Base-by-base conservation (phyloP, 92 coral and sea anemone genomes). In the Porites cylindrica region DNA sequence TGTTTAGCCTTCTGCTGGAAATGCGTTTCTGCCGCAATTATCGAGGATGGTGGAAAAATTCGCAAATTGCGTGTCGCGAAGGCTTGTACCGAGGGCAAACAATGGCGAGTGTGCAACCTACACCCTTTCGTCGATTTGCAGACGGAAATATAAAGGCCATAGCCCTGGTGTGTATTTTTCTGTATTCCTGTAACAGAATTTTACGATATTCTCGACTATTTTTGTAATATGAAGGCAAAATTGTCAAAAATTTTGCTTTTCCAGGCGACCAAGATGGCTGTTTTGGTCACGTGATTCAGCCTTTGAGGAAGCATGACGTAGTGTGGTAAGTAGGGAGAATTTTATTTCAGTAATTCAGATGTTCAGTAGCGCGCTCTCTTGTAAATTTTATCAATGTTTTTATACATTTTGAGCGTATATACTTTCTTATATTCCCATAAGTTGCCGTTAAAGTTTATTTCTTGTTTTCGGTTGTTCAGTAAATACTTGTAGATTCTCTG, bases 211-310 rank as follows among this genome's bases (percentile, higher is more conserved):
- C 54, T 58, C 10, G 81, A 78, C 69, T 84, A 82, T 47, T 85
- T 26, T 68, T 29, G 80, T 16, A 72, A 83, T 77, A 65, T 77
- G 85, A 14, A 66, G 63, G 24, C 78, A 81, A 87, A 92, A 81
- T 76, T 78, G 86, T 62, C 50, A 21, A 80, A 88, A 75, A 83
- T 92, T 92, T 86, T 84, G 51, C 66, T 62, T 87, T 76, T 80
- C 85, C 63, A 77, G 60, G 85, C 89, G 16, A 75, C 83, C 94
- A 95, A 95, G 98, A 95, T 95, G 98, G 98, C 96, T 88, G 91
- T 89, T 61, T 70, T 32, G 85, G 87, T 95, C 96, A 95, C 96
- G 90, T 95, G 98, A 93, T 60, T n/a, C 13, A 14, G 68, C 50
- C 54, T 51, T 47, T 69, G 77, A 43, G 73, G 52, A 67, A 18